Conservation (phyloP, 2,113 vertebrate species). For the Dipodomys merriami region DNA sequence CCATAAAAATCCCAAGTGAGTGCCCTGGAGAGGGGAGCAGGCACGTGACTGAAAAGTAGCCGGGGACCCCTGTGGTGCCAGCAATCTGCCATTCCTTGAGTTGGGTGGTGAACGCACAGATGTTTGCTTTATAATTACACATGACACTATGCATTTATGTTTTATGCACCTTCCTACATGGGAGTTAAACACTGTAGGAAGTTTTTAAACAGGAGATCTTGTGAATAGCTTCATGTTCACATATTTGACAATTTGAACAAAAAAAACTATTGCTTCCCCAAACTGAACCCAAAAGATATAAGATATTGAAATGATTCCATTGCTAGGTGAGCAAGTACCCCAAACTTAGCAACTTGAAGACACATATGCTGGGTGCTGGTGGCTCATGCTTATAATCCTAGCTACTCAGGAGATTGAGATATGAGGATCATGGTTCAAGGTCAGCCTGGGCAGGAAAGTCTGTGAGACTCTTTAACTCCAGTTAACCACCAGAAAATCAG, state of each 20-base stretch:
- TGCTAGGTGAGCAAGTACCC: neutral
- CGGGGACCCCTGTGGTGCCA: neutral
- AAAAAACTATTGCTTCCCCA: neutral
- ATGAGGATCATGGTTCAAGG: no score
- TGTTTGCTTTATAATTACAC: slow-evolving; percentile 32
- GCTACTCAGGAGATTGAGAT: no score
- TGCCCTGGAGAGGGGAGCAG: neutral
- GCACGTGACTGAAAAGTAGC: neutral
- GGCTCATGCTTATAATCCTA: no score
- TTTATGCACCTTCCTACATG: slow-evolving; percentile 7
- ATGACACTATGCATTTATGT: neutral
- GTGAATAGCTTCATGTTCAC: neutral
- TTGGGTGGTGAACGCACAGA: neutral
- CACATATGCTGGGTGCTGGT: neutral
- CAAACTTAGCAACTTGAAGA: neutral
- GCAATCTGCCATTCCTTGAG: neutral
- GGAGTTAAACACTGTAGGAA: slow-evolving; percentile 1
- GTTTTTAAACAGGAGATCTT: slow-evolving; percentile 13
- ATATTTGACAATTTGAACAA: slow-evolving; percentile 9
- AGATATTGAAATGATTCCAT: neutral
- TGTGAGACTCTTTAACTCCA: no score
- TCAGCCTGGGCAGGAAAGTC: no score
- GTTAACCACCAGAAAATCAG: no score
- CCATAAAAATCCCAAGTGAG: neutral
- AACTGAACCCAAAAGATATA: neutral